Base-by-base conservation (phyloP, 2,797 vertebrate genomes). In the Phoeniculus purpureus region DNA sequence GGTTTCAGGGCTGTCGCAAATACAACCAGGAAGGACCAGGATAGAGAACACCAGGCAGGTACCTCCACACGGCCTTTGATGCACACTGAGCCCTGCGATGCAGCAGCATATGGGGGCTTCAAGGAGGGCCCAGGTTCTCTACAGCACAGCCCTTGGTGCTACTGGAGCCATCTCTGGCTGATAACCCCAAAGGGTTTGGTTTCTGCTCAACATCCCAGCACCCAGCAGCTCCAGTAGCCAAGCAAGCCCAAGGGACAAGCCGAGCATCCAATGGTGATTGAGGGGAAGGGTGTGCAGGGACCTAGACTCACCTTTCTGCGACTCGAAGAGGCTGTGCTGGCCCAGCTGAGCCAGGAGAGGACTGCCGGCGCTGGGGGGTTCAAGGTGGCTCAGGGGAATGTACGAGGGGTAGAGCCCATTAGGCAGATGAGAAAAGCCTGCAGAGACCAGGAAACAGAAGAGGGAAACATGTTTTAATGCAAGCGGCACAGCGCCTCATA, bases 351-450 rank as follows among this genome's bases (percentile, higher is more conserved):
- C 97, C 87, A 98, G 96, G 87, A 98, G 96, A 18, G 98, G 97
- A 84, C 97, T 97, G 90, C 97, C 94, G 0, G 97, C 96, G 27
- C 95, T 96, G 88, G 98, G 97, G 77, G 98, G 97, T 67, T 99
- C 99, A 21, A 99, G 97, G 97, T 99, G 99, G 73, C 98, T 98
- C 96, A 99, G 96, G 83, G 99, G 98, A 97, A 99, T 97, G 98
- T 99, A 99, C 37, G 98, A 98, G 8, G 98, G 98, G 96, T 99
- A 99, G 65, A 99, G 97, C 87, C 98, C 98, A 11, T 98, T 98
- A 27, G 98, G 97, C 96, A 99, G 97, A 94, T 98, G 98, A 89
- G 99, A 97, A 94, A 98, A 99, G 81, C 98, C 99, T 99, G 97
- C 32, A 59, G 90, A 40, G 79, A 93, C 93, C 0, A 15, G 31